Evolutionary conservation across 30 jellyfish, hydroid and myxozoan genomes (phyloP).

Genomic region (Sanderia malayensis): DNA sequence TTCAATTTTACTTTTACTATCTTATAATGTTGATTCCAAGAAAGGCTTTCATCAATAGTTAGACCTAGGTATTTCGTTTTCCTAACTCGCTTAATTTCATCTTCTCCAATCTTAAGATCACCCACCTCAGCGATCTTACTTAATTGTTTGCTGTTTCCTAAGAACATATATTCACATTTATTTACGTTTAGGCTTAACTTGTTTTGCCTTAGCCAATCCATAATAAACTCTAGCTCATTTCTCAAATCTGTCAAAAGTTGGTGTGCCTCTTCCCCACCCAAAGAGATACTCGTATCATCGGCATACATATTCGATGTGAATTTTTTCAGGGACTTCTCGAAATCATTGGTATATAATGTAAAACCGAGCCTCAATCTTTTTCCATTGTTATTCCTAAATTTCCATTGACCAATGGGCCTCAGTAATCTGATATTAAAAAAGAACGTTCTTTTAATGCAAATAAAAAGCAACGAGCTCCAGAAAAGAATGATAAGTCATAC

Average conservation of each 20-base stretch:
- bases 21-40: conserved; percentile 31
- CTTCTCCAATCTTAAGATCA: conserved; percentile 1
- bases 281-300: conserved; percentile 31
- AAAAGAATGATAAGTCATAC: no score
- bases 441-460: no score
- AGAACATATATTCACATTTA: background rate
- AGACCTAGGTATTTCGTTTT: background rate
- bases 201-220: conserved; percentile 22
- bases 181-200: conserved; percentile 12
- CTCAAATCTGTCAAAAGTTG: conserved; percentile 9
- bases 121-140: no score
- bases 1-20: conserved; percentile 16
- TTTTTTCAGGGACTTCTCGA: conserved; percentile 24
- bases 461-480: no score
- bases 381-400: no score
- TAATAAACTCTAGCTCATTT: conserved; percentile 3
- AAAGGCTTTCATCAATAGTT: conserved; percentile 16
- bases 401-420: no score
- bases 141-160: no score
- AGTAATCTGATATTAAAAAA: no score
- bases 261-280: conserved; percentile 14
- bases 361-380: no score
- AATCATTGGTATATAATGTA: conserved; percentile 30
- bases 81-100: background rate
- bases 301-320: conserved; percentile 33